These are phyloP conservation scores for Trachelus iudaicus DNA, from an alignment of 2,888 invertebrate genomes.

Conservation along the genomic window DNA sequence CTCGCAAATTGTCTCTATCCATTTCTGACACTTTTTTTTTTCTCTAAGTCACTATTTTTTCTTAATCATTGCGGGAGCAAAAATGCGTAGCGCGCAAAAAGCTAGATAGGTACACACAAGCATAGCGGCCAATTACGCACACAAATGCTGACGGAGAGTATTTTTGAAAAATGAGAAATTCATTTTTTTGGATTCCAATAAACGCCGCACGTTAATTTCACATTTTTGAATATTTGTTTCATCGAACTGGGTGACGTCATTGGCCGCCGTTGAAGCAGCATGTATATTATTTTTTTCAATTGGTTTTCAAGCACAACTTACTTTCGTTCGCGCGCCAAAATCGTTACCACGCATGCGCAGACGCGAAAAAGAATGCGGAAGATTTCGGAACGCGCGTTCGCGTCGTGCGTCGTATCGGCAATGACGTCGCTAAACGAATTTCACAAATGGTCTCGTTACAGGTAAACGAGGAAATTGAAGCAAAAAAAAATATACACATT, in stretches of 20 bases:
- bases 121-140: conserved; percentile 30
- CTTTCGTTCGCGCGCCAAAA: conserved; percentile 17
- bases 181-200: no score
- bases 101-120: conserved; percentile 54
- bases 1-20: neutral
- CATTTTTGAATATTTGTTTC: no score
- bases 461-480: neutral
- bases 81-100: conserved; percentile 53
- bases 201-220: no score
- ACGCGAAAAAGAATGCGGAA: conserved; percentile 2
- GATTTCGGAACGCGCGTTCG: neutral
- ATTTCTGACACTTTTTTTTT: conserved; percentile 10
- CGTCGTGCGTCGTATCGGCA: neutral
- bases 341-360: conserved; percentile 11
- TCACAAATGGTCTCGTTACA: neutral
- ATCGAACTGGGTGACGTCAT: no score
- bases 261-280: conserved; percentile 37
- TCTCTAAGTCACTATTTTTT: neutral
- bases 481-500: conserved; percentile 5
- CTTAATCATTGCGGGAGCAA: conserved; percentile 31
- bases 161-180: no score
- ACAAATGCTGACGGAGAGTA: no score
- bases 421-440: neutral
- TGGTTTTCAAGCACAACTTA: conserved; percentile 40
- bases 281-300: conserved; percentile 23